phyloP scores from a whole-genome alignment of 2,888 invertebrate species.

The Poecilobothrus nobilitatus region DNA sequence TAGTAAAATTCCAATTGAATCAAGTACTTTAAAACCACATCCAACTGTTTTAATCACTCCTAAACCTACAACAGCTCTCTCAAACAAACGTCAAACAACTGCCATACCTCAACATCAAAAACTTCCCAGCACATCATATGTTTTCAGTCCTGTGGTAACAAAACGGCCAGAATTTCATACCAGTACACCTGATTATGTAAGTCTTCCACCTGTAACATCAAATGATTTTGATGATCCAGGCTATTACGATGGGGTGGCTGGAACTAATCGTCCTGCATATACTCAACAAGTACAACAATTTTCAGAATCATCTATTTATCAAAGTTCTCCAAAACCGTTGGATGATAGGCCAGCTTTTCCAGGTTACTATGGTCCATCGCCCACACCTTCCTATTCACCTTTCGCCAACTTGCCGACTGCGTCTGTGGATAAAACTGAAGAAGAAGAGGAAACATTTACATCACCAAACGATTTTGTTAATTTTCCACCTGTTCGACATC shows the following conservation, averaged over 20 bases:
- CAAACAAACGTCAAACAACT: conserved; percentile 26
- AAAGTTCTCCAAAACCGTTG: conserved; percentile 30
- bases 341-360: conserved; percentile 41
- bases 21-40: conserved; percentile 47
- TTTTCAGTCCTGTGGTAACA: conserved; percentile 36
- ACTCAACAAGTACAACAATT: conserved; percentile 15
- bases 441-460: conserved; percentile 52
- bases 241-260: conserved; percentile 32
- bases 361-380: conserved; percentile 37
- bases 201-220: conserved; percentile 31
- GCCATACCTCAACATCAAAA: conserved; percentile 21
- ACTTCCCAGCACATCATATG: conserved; percentile 44
- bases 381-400: conserved; percentile 39
- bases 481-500: conserved; percentile 79
- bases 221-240: conserved; percentile 44
- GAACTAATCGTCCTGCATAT: conserved; percentile 22
- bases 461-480: conserved; percentile 64
- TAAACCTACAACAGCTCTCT: conserved; percentile 49
- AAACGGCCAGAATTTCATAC: conserved; percentile 29
- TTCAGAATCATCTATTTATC: conserved; percentile 31
- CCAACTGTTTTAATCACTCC: conserved; percentile 62
- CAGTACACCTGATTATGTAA: conserved; percentile 27
- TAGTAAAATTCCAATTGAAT: conserved; percentile 31
- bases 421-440: conserved; percentile 28
- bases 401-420: conserved; percentile 35